Percentiles rank a stretch among this genome's conserved stretches.
Evolutionary conservation across 2,888 invertebrate species (phyloP).

Genomic region (Agrypnus murinus): DNA sequence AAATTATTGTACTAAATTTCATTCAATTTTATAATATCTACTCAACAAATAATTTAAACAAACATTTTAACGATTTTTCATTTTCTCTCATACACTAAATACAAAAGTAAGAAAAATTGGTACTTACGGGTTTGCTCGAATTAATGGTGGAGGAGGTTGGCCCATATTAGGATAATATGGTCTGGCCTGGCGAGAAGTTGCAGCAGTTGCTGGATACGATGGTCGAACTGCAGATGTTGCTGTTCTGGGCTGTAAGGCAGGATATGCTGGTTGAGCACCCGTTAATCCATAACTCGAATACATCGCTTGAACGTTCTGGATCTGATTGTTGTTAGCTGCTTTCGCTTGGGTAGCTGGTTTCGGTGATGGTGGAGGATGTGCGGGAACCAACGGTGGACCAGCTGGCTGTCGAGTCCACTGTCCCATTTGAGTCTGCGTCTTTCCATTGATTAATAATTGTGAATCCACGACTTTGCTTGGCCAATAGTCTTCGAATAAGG

Average conservation of each 20-base stretch:
- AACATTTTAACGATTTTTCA: too few relatives aligned
- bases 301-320: slow-evolving; percentile 64
- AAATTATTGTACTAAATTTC: too few relatives aligned
- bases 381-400: slow-evolving; percentile 78
- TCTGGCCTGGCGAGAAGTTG: slow-evolving; percentile 66
- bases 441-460: slow-evolving; percentile 82
- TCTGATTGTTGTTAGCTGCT: slow-evolving; percentile 62
- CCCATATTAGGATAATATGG: slow-evolving; percentile 64
- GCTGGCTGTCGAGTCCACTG: slow-evolving; percentile 88
- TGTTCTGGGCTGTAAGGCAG: slow-evolving; percentile 63
- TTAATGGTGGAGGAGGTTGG: slow-evolving; percentile 73
- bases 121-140: slow-evolving; percentile 67
- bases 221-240: slow-evolving; percentile 65
- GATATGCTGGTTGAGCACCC: slow-evolving; percentile 63
- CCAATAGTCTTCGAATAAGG: slow-evolving; percentile 95
- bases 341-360: slow-evolving; percentile 68
- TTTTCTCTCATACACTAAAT: too few relatives aligned
- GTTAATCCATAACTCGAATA: slow-evolving; percentile 63
- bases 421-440: slow-evolving; percentile 75
- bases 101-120: too few relatives aligned
- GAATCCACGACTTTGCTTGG: slow-evolving; percentile 91
- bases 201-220: slow-evolving; percentile 66
- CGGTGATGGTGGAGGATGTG: slow-evolving; percentile 69
- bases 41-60: too few relatives aligned
- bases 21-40: too few relatives aligned